A percentile compares a stretch with the other conserved stretches of the same genome.
Evolutionary conservation across 2,113 vertebrate species (phyloP).

Genomic region (Ailuropoda melanoleuca): DNA sequence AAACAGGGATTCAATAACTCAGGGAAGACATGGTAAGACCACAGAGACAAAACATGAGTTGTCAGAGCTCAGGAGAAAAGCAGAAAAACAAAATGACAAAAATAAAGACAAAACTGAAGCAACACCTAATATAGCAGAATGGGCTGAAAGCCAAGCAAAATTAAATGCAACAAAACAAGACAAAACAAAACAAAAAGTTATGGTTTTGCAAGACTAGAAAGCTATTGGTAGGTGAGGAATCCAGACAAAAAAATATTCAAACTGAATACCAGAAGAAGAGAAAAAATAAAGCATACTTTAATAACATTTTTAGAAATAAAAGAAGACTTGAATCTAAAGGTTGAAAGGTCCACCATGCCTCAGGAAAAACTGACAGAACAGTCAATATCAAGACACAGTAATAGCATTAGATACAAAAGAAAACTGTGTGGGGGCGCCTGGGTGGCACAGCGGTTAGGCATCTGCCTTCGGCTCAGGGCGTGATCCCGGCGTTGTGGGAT

Average conservation of each 20-base stretch:
- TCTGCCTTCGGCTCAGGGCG: too few relatives aligned
- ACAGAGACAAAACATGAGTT: neutral
- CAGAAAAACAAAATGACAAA: neutral
- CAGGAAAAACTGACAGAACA: neutral
- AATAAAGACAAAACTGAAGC: neutral
- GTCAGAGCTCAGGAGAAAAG: neutral
- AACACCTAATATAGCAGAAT: neutral
- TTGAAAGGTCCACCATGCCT: neutral
- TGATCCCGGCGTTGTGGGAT: too few relatives aligned
- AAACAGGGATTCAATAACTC: neutral
- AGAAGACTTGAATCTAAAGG: neutral
- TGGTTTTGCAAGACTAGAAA: neutral
- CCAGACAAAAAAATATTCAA: neutral
- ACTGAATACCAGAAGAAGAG: neutral
- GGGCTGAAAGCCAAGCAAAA: neutral
- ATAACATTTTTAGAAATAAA: slow-evolving; percentile 25
- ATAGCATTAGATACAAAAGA: neutral
- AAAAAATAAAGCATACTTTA: neutral
- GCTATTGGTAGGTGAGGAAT: neutral
- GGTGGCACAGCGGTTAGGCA: too few relatives aligned
- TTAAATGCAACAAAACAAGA: neutral
- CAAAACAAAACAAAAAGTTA: neutral
- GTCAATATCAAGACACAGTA: neutral
- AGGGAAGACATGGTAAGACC: neutral
- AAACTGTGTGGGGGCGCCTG: neutral